Percentiles rank a stretch among this genome's conserved stretches.
These are phyloP conservation scores for Cephalopholis sonnerati DNA, from an alignment of 2,113 vertebrate species.

Conservation along the genomic window DNA sequence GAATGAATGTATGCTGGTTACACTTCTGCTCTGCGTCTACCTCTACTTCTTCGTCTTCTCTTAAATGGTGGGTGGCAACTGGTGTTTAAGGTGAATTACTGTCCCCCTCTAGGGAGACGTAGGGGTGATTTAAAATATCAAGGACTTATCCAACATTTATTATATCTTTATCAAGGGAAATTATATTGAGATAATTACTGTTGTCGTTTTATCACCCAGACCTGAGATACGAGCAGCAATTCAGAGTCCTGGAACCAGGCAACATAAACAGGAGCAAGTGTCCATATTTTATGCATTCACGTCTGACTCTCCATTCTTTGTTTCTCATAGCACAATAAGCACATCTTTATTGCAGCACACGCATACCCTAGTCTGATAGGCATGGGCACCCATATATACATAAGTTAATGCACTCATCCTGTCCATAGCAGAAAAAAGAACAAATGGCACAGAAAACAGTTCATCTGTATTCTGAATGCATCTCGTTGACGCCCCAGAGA, in stretches of 20 bases:
- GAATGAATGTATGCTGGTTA: too few relatives aligned
- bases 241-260: neutral
- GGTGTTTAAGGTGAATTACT: too few relatives aligned
- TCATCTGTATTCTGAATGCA: conserved; percentile 25
- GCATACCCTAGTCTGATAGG: neutral
- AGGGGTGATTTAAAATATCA: too few relatives aligned
- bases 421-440: conserved; percentile 1
- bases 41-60: too few relatives aligned
- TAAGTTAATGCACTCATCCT: neutral
- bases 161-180: too few relatives aligned
- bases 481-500: neutral
- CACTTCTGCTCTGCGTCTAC: too few relatives aligned
- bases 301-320: neutral
- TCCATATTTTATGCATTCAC: neutral
- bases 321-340: neutral
- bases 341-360: neutral
- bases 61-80: too few relatives aligned
- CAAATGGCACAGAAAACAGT: neutral
- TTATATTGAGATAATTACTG: too few relatives aligned
- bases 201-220: too few relatives aligned
- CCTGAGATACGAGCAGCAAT: too few relatives aligned
- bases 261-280: neutral
- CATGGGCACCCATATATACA: neutral
- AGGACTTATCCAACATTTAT: too few relatives aligned
- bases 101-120: too few relatives aligned